Base-by-base conservation (phyloP, 2,113 vertebrate species). In the Trochalopteron elliotii region DNA sequence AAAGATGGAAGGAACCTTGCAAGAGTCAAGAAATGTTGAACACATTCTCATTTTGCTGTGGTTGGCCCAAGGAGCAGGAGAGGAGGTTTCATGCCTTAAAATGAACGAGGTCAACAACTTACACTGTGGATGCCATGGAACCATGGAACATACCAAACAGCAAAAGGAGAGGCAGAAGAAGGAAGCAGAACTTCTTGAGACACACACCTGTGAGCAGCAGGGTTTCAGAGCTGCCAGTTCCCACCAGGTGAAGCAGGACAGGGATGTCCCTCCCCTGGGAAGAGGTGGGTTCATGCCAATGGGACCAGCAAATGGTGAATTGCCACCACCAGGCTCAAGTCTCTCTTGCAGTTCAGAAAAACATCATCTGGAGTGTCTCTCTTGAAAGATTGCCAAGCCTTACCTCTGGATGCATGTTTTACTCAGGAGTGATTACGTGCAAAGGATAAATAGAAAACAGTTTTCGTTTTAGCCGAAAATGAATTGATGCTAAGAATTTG, bases 381-480 rank as follows among this genome's bases (percentile, higher is more conserved):
- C 59, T 42, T 67, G 88, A 92, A 67, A 83, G 75, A 61, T 15
- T 83, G 55, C 79, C 83, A 94, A 59, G 39, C 16, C 12, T 45
- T 86, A 59, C 79, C 33, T 86, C 81, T 64, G 88, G 82, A 57
- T 4, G 3, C 3, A 1, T 71, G 64, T 91, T 94, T 90, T 94
- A 56, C 72, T 88, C 61, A 6, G 67, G 68, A 83, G 65, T 64
- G 71, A 75, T 93, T 85, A 56, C 60, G 31, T 90, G 65, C 64
- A 74, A 60, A 87, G 93, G 69, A 45, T 52, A 96, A 95, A 94
- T 47, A 84, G 60, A 91, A 90, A 95, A 77, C 68, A 84, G 44
- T 57, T 91, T 82, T 28, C 28, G 49, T 93, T 93, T 84, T 71
- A 67, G 69, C 30, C 94, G 83, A 64, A 83, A 81, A 68, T 75